Percentiles rank a stretch among this genome's conserved stretches.
phyloP scores from a whole-genome alignment of 2,113 vertebrate species.

The Takifugu flavidus region DNA sequence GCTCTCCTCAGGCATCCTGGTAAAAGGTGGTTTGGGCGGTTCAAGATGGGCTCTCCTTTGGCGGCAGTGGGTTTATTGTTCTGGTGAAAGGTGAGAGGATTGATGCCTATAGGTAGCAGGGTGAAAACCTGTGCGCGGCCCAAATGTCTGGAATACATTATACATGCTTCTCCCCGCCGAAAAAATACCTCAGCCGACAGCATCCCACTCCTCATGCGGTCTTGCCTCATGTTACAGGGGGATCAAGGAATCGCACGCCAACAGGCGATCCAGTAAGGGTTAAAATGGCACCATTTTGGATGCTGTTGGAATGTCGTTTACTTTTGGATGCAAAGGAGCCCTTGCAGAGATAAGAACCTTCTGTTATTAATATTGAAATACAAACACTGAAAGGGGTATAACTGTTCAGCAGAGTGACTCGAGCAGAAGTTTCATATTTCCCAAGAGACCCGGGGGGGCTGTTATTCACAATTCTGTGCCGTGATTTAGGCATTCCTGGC shows the following conservation, averaged over 20 bases:
- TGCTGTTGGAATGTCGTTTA: conserved; percentile 25
- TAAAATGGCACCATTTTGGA: conserved; percentile 19
- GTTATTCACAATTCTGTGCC: not conserved
- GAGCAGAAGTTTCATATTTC: not conserved
- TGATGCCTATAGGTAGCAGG: conserved; percentile 75
- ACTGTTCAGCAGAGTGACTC: not conserved
- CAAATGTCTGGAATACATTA: conserved; percentile 76
- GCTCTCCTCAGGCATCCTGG: conserved; percentile 23
- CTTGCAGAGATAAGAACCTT: not conserved
- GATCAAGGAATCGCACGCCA: conserved; percentile 68
- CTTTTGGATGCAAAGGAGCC: not conserved
- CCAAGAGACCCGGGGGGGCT: too few species aligned
- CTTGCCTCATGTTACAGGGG: conserved; percentile 61
- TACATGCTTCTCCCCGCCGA: conserved; percentile 57
- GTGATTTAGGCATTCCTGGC: not conserved
- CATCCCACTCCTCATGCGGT: conserved; percentile 68
- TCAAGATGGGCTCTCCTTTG: conserved; percentile 59
- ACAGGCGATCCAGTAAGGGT: conserved; percentile 19
- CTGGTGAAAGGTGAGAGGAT: conserved; percentile 73
- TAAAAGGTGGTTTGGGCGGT: conserved; percentile 34
- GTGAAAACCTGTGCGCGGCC: conserved; percentile 57
- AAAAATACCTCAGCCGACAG: conserved; percentile 70
- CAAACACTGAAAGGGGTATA: not conserved
- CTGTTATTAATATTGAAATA: not conserved
- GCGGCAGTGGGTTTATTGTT: conserved; percentile 74